Conservation (phyloP, 2,888 invertebrate genomes). For the Griposia aprilina region DNA sequence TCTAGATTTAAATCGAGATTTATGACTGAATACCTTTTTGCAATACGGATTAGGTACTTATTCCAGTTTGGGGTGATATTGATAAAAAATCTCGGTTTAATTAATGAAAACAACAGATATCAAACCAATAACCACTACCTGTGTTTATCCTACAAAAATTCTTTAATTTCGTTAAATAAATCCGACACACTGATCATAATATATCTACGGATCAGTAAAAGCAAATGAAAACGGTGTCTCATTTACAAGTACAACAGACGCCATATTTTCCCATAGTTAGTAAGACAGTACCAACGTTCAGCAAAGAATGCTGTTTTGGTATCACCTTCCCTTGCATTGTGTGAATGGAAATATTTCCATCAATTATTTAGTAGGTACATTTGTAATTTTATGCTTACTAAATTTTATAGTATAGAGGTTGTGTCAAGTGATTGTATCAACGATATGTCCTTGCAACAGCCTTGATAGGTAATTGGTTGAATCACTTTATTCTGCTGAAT, state of each 20-base stretch:
- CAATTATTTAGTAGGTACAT: constrained; percentile 33
- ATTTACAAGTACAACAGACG: constrained; percentile 67
- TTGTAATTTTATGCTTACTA: constrained; percentile 6
- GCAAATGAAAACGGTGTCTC: constrained; percentile 51
- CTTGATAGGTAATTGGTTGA: background rate
- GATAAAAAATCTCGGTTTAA: background rate
- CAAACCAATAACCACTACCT: background rate
- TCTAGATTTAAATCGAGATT: background rate
- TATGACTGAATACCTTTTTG: background rate
- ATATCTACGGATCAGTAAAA: constrained; percentile 26
- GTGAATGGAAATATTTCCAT: constrained; percentile 57
- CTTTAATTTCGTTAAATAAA: constrained; percentile 10
- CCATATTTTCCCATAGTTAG: constrained; percentile 75
- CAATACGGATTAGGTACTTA: background rate
- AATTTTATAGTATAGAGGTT: background rate
- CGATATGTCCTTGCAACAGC: background rate
- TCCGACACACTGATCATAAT: constrained; percentile 10
- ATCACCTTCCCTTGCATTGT: constrained; percentile 70
- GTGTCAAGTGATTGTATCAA: background rate
- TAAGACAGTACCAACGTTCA: constrained; percentile 46
- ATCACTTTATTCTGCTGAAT: background rate
- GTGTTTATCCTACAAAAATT: background rate
- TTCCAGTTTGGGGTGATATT: background rate
- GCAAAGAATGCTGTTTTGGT: constrained; percentile 70
- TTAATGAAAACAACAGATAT: background rate